Evolutionary conservation across 2,113 vertebrate genomes (phyloP).

Genomic region (Passer montanus): DNA sequence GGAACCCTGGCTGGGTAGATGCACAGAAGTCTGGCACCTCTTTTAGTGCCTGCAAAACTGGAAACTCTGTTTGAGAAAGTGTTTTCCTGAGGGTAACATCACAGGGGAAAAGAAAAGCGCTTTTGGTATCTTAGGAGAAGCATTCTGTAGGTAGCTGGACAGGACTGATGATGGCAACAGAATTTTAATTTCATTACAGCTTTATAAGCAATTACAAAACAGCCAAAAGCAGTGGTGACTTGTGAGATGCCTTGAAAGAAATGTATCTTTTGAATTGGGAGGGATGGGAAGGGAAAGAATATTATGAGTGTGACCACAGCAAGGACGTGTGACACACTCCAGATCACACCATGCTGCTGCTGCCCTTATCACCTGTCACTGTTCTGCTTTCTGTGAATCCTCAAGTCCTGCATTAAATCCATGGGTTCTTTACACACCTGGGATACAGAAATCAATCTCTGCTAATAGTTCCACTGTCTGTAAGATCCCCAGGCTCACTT

Average conservation of each 20-base stretch:
- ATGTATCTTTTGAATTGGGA: neutral
- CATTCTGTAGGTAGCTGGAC: neutral
- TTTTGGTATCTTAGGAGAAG: neutral
- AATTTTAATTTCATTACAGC: neutral
- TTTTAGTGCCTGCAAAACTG: neutral
- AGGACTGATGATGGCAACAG: neutral
- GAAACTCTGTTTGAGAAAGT: neutral
- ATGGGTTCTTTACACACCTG: neutral
- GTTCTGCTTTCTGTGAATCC: neutral
- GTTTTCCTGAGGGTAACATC: neutral
- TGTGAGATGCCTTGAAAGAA: neutral
- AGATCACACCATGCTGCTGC: neutral
- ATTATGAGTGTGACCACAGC: neutral
- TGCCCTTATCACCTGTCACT: neutral
- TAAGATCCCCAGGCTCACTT: neutral
- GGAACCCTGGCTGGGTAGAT: neutral
- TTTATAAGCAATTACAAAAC: neutral
- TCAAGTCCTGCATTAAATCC: neutral
- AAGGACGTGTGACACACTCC: neutral
- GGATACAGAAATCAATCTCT: neutral
- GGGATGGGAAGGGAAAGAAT: neutral
- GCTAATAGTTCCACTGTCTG: neutral
- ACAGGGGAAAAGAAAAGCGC: neutral
- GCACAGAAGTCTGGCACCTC: neutral
- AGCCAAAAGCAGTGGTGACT: neutral